Base-by-base conservation (phyloP, 2,888 invertebrate genomes). In the Choristoneura rosaceana region DNA sequence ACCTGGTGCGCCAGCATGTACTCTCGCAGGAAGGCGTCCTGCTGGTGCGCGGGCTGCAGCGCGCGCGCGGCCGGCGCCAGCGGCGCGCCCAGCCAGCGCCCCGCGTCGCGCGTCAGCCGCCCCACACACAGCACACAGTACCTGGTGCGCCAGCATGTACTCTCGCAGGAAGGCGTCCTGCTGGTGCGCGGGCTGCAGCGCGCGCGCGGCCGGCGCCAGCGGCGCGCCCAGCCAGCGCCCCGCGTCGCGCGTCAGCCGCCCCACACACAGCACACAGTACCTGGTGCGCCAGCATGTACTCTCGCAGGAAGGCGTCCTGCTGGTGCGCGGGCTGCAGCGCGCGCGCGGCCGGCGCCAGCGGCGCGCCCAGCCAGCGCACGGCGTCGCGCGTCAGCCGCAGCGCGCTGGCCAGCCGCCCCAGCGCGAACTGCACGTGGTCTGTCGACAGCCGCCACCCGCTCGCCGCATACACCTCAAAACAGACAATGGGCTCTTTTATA, bases 381-480 rank as follows among this genome's bases (percentile, higher is more conserved):
- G 93, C 93, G 25, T 83, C 90, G 69, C 78, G 95, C 90, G 79
- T 96, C 96, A 64, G 97, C 95, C 97, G 96, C 80, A 99, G 94
- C 84, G 97, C 96, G 82, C 97, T 96, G 45, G 98, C 98, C 87
- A 98, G 97, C 78, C 98, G 96, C 1, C 98, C 99, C 83, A 99
- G 97, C 7, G 98, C 98, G 88, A 98, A 98, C 92, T 98, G 97
- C 82, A 99, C 98, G 90, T 99, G 99, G 94, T 99, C 99, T 89
- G 98, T 98, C 5, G 99, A 98, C 79, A 98, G 95, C 78, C 97
- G 97, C 99, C 99, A 99, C 5, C 97, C 97, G 82, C 97, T 97
- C 61, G 94, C 94, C 76, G 95, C 94, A 87, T 97, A 97, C 60
- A 97, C 96, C 96, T 97, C 87, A 15, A 38, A 61, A 69, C 38